phyloP scores from a whole-genome alignment of 2,113 vertebrate genomes.

The Mesitornis unicolor region DNA sequence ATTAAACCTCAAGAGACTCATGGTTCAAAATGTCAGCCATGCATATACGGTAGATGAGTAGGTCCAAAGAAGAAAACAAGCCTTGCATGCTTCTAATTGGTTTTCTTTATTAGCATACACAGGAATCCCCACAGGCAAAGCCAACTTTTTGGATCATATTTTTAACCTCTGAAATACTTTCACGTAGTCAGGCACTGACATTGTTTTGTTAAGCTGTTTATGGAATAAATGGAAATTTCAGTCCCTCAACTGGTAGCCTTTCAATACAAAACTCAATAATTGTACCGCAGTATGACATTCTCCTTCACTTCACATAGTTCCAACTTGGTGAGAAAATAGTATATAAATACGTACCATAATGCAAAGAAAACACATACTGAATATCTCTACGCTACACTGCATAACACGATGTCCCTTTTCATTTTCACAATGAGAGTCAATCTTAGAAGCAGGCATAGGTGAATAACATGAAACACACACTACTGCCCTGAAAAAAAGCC shows the following conservation, averaged over 20 bases:
- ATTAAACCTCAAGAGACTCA: neutral
- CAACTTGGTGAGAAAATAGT: neutral
- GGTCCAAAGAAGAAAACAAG: neutral
- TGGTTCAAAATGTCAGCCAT: neutral
- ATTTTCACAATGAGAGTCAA: neutral
- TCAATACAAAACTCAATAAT: neutral
- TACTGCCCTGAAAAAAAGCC: neutral
- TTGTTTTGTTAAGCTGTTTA: neutral
- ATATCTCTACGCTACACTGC: neutral
- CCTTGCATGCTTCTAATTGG: neutral
- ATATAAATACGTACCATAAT: neutral
- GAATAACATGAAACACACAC: neutral
- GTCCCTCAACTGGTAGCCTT: neutral
- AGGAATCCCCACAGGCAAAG: neutral
- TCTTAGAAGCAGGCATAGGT: neutral
- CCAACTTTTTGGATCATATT: neutral
- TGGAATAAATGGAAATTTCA: neutral
- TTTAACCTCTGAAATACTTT: neutral
- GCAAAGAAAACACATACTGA: neutral
- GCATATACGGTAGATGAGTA: neutral
- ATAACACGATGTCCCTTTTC: neutral
- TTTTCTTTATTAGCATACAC: neutral
- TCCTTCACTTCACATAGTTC: neutral
- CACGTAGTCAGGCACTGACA: neutral
- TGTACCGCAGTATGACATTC: neutral